Evolutionary conservation across 2,888 invertebrate species (phyloP).

Genomic region (Drymonia ruficornis): DNA sequence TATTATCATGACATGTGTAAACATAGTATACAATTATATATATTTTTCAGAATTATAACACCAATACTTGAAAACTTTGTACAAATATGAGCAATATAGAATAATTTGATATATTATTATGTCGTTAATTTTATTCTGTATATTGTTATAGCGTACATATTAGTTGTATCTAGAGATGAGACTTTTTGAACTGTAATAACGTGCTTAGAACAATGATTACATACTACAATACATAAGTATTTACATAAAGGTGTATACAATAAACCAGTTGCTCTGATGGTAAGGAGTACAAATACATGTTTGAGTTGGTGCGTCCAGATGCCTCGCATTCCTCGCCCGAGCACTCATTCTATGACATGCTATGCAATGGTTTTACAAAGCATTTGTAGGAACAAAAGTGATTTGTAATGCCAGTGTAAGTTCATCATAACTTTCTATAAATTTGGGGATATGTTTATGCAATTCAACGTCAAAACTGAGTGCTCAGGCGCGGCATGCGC

Average conservation of each 20-base stretch:
- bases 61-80: constrained; percentile 83
- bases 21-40: constrained; percentile 62
- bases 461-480: no score
- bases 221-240: constrained; percentile 35
- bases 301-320: no score
- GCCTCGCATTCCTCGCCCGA: no score
- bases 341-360: no score
- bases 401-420: no score
- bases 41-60: constrained; percentile 80
- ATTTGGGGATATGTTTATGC: no score
- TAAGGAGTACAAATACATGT: constrained; percentile 77
- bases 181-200: constrained; percentile 51
- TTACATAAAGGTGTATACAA: constrained; percentile 45
- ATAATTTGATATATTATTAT: constrained; percentile 66
- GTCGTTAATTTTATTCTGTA: constrained; percentile 72
- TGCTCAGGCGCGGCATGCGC: no score
- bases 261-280: constrained; percentile 81
- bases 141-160: constrained; percentile 71
- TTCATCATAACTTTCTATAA: no score
- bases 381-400: no score
- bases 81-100: constrained; percentile 84
- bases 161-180: constrained; percentile 67
- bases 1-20: constrained; percentile 65
- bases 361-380: no score
- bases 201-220: constrained; percentile 54